Evolutionary conservation across 1,140 invertebrate species (phyloP).

Genomic region (Steinernema khuongi): DNA sequence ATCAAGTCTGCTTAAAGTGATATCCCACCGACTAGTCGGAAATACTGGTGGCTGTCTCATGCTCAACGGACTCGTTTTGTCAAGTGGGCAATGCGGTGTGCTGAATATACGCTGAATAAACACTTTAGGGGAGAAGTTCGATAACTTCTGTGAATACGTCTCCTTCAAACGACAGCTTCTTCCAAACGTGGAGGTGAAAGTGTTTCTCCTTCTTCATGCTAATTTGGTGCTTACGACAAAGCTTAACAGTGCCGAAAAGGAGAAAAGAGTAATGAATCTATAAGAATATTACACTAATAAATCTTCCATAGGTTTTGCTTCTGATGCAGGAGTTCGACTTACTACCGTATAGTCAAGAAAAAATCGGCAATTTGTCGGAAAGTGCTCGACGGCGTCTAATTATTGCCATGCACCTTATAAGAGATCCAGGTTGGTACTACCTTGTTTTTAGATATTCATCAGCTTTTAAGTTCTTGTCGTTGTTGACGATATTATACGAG

Average conservation of each 20-base stretch:
- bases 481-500: constrained; percentile 25
- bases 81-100: background rate
- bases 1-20: constrained; percentile 25
- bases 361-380: constrained; percentile 20
- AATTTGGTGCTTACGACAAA: background rate
- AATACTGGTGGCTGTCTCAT: constrained; percentile 19
- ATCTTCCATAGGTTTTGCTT: constrained; percentile 20
- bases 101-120: constrained; percentile 20
- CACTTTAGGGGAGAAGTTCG: constrained; percentile 21
- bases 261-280: background rate
- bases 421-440: constrained; percentile 22
- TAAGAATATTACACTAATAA: background rate
- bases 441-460: background rate
- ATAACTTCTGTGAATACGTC: constrained; percentile 16
- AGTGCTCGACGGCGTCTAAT: constrained; percentile 26
- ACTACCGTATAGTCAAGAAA: constrained; percentile 14
- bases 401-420: constrained; percentile 19
- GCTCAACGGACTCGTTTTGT: constrained; percentile 19
- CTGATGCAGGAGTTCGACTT: constrained; percentile 26
- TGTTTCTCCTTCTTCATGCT: constrained; percentile 9
- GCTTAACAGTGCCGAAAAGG: background rate
- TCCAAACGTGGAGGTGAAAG: constrained; percentile 6
- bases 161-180: constrained; percentile 18
- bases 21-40: constrained; percentile 14
- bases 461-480: constrained; percentile 27